phyloP scores from a whole-genome alignment of 2,888 invertebrate genomes.

The Tuberolachnus salignus region DNA sequence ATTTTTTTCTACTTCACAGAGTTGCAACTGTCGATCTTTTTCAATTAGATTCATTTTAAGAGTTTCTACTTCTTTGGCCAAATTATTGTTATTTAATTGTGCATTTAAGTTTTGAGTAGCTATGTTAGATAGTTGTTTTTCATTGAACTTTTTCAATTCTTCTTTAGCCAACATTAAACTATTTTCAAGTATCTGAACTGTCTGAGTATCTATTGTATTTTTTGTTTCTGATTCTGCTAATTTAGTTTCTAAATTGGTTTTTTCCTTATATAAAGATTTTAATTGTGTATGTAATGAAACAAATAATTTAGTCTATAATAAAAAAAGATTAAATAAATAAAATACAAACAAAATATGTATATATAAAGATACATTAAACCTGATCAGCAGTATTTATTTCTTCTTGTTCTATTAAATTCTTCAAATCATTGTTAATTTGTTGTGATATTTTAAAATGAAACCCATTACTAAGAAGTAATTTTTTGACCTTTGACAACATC shows the following conservation, averaged over 20 bases:
- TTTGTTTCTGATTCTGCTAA: not conserved
- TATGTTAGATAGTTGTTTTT: not conserved
- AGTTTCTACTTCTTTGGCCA: constrained; percentile 6
- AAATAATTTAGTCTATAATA: constrained; percentile 19
- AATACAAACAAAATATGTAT: not conserved
- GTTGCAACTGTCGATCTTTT: constrained; percentile 3
- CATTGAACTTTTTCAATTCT: not conserved
- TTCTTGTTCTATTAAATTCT: constrained; percentile 6
- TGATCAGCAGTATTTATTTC: constrained; percentile 18
- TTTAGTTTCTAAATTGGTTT: constrained; percentile 17
- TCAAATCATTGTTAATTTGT: constrained; percentile 19
- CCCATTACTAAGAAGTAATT: not conserved
- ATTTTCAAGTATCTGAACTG: constrained; percentile 11
- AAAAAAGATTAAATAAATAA: not conserved
- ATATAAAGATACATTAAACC: not conserved
- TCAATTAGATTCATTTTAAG: not conserved
- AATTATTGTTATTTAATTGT: not conserved
- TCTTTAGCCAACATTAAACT: constrained; percentile 14
- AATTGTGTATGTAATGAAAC: not conserved
- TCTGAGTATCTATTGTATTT: not conserved
- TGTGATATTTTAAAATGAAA: constrained; percentile 9
- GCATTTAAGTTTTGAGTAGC: not conserved
- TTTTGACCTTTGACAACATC: not conserved
- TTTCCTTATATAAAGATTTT: constrained; percentile 13
- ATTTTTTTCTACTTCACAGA: constrained; percentile 3